Evolutionary conservation across 2,113 vertebrate species (phyloP).

Genomic region (Cavia aperea): DNA sequence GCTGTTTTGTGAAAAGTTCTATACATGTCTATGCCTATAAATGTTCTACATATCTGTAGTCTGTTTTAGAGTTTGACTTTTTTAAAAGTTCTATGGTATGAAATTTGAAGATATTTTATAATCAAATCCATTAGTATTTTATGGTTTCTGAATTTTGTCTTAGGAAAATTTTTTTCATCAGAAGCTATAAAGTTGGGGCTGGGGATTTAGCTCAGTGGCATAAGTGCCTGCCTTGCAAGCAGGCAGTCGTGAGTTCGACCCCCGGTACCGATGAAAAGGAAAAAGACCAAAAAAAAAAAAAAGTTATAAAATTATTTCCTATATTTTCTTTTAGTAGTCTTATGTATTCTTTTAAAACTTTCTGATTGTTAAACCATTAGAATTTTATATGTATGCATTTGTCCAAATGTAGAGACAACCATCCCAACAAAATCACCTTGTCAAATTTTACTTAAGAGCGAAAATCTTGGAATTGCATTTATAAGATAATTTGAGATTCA

Average conservation of each 20-base stretch:
- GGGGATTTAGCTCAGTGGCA: too few relatives aligned
- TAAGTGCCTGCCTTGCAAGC: too few relatives aligned
- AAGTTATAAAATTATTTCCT: background rate
- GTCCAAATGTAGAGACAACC: background rate
- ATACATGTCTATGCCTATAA: background rate
- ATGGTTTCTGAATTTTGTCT: background rate
- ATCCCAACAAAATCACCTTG: background rate
- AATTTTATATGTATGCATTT: background rate
- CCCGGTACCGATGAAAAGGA: too few relatives aligned
- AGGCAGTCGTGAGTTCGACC: too few relatives aligned
- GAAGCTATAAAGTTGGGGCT: background rate
- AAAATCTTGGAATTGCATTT: background rate
- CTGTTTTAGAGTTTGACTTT: background rate
- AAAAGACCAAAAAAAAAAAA: too few relatives aligned
- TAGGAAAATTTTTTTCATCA: background rate
- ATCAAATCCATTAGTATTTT: background rate
- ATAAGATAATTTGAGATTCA: background rate
- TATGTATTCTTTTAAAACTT: background rate
- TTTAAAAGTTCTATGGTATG: background rate
- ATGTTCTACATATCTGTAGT: background rate
- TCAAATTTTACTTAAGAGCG: background rate
- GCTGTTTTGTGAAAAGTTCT: background rate
- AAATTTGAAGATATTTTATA: background rate
- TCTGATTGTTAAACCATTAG: background rate
- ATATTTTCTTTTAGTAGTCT: background rate